Percentiles rank a stretch among this genome's conserved stretches.
phyloP scores from a whole-genome alignment of 2,113 vertebrate species.

The Bubalus kerabau region DNA sequence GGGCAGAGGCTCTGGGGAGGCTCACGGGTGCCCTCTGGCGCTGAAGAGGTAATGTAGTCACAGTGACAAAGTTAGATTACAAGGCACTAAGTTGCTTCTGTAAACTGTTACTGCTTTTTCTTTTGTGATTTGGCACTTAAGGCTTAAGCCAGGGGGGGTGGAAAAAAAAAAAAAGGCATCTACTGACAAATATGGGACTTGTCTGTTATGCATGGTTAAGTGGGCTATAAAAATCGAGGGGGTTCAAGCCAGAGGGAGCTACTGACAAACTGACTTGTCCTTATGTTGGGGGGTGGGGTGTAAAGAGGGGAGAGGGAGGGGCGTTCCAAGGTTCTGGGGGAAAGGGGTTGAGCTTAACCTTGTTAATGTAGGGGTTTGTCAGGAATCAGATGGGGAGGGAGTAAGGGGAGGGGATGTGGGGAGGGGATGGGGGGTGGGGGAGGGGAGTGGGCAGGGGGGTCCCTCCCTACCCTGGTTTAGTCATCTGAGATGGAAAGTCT shows the following conservation, averaged over 20 bases:
- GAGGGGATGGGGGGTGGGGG: background rate
- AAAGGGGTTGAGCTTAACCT: constrained; percentile 80
- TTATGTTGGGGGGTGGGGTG: constrained; percentile 34
- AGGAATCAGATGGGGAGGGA: constrained; percentile 43
- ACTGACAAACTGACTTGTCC: constrained; percentile 78
- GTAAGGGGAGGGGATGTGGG: background rate
- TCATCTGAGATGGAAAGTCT: constrained; percentile 99
- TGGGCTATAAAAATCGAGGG: constrained; percentile 67
- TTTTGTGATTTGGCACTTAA: constrained; percentile 86
- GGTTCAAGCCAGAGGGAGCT: constrained; percentile 78
- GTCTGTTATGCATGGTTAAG: background rate
- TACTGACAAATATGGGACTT: constrained; percentile 72
- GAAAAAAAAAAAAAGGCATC: constrained; percentile 59
- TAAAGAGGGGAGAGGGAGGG: background rate
- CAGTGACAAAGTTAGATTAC: constrained; percentile 84
- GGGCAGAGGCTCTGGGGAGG: constrained; percentile 77
- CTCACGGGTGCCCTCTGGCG: constrained; percentile 87
- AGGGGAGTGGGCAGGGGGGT: constrained; percentile 26
- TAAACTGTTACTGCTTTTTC: constrained; percentile 87
- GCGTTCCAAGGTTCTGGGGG: constrained; percentile 46
- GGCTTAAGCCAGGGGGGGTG: constrained; percentile 75
- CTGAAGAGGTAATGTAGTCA: constrained; percentile 88
- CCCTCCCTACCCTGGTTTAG: constrained; percentile 82
- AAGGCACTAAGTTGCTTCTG: constrained; percentile 86
- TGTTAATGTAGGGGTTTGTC: constrained; percentile 58